phyloP scores from a whole-genome alignment of 2,888 invertebrate species.

The Cartodere bifasciata region DNA sequence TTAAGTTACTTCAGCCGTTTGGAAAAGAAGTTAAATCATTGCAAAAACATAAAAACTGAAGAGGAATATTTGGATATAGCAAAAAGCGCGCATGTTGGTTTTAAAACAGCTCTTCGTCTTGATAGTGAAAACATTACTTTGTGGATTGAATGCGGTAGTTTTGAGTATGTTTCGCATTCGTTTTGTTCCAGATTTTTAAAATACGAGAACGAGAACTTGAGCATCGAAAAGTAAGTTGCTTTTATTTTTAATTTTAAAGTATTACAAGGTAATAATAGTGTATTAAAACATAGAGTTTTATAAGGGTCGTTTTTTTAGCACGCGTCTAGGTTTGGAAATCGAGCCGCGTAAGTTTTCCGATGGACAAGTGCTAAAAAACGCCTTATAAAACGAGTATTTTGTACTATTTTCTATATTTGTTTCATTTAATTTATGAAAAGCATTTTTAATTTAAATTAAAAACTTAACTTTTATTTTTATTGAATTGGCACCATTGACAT shows the following conservation, averaged over 20 bases:
- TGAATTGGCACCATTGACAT: too few species aligned
- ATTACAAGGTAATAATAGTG: conserved; percentile 65
- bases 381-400: too few species aligned
- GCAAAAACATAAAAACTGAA: conserved; percentile 45
- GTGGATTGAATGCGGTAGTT: conserved; percentile 85
- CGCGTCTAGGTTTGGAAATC: too few species aligned
- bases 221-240: conserved; percentile 46
- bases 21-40: conserved; percentile 69
- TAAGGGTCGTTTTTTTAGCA: too few species aligned
- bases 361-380: too few species aligned
- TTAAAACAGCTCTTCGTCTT: conserved; percentile 63
- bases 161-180: conserved; percentile 82
- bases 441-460: too few species aligned
- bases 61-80: conserved; percentile 56
- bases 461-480: too few species aligned
- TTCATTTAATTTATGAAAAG: too few species aligned
- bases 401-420: too few species aligned
- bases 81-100: conserved; percentile 66
- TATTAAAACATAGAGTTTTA: too few species aligned
- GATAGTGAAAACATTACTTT: conserved; percentile 61
- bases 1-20: conserved; percentile 65
- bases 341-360: too few species aligned
- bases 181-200: conserved; percentile 78
- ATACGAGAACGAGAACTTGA: conserved; percentile 62
- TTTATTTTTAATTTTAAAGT: conserved; percentile 43